Evolutionary conservation across 2,888 invertebrate genomes (phyloP), one percentile per base, ranked within the genome.

Genomic region (Drosophila neotestacea): DNA sequence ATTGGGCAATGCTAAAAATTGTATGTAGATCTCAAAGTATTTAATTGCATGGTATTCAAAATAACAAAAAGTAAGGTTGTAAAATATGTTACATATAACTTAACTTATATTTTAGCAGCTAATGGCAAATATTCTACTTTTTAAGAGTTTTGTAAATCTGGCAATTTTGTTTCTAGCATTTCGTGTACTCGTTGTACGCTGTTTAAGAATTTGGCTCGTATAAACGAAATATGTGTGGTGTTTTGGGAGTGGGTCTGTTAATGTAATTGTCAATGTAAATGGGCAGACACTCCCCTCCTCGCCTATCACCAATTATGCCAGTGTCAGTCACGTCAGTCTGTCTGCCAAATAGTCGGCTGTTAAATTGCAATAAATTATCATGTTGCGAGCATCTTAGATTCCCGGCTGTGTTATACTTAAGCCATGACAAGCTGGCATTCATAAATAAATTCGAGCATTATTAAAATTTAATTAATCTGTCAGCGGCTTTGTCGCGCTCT

Each of bases 401-500:
- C 42, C 39, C 50, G 39, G 38, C 58, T 56, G 64, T 50, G 52
- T 47, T 46, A 59, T 22, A 22, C 22, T 22, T 22, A 62, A 79
- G 67, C 51, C 34, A 44, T 44, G 50, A 42, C 34, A 11, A 55
- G 34, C 50, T 50, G 50, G 50, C 50, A 50, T 55, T 59, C 59
- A 48, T 64, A 71, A 62, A 66, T 60, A 59, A 64, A 73, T 77
- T 67, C 30, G 41, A 69, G 66, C 63, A 79, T 79, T 79, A 87
- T 85, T 79, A 87, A 84, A 84, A 76, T 77, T 80, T 79, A 82
- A 84, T 84, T 84, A 84, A 79, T 70, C 75, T 78, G 76, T 67
- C 85, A 79, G 74, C 69, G 55, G 48, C 60, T n/a, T 30, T 58
- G 56, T 47, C 47, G 50, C 22, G 44, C 68, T 22, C 22, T 22